Conservation (phyloP, 2,888 invertebrate genomes). For the Kuschelorhynchus macadamiae region DNA sequence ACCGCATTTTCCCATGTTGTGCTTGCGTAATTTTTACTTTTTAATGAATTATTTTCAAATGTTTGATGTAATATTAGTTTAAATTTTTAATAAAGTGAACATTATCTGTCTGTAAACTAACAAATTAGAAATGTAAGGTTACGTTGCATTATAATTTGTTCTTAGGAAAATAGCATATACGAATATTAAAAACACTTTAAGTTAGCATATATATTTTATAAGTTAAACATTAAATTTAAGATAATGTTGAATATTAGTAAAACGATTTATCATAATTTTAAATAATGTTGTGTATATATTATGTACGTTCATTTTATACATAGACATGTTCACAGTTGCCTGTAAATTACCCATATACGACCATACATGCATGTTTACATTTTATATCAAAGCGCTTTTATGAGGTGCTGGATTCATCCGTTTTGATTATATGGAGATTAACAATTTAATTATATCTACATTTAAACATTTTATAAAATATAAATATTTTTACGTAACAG, state of each 20-base stretch:
- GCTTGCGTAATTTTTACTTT: neutral
- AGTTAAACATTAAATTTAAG: slow-evolving; percentile 11
- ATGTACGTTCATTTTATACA: slow-evolving; percentile 35
- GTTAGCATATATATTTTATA: too few relatives aligned
- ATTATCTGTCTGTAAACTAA: neutral
- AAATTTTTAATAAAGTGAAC: neutral
- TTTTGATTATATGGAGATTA: slow-evolving; percentile 8
- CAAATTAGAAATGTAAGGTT: too few relatives aligned
- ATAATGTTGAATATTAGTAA: slow-evolving; percentile 28
- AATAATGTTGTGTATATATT: slow-evolving; percentile 33
- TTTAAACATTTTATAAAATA: too few relatives aligned
- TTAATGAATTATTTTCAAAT: neutral
- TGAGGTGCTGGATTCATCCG: slow-evolving; percentile 39
- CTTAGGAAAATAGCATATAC: too few relatives aligned
- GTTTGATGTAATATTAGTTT: slow-evolving; percentile 1
- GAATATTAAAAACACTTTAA: too few relatives aligned
- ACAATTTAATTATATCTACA: too few relatives aligned
- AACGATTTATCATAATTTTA: slow-evolving; percentile 33
- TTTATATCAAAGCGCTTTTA: slow-evolving; percentile 32
- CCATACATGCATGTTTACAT: too few relatives aligned
- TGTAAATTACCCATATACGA: slow-evolving; percentile 41
- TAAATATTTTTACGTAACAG: too few relatives aligned
- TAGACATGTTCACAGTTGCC: slow-evolving; percentile 36
- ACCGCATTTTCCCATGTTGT: slow-evolving; percentile 1
- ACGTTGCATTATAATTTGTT: too few relatives aligned